Conservation (phyloP, 2,113 vertebrate genomes). For the Phaethon lepturus region DNA sequence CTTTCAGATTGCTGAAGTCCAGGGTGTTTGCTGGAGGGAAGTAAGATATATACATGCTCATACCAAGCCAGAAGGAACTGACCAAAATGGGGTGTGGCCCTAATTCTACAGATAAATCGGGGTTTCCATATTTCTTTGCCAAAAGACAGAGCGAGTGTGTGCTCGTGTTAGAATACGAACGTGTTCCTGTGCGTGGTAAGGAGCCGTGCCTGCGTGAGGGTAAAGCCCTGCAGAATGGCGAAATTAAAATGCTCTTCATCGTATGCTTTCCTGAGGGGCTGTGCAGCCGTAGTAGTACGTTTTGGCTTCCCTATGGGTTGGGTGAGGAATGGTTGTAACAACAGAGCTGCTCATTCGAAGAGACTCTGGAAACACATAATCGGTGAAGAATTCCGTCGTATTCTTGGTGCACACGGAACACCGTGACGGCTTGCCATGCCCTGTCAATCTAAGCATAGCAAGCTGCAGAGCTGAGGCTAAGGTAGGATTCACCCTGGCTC, state of each 20-base stretch:
- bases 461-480: not conserved
- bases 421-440: rapidly evolving
- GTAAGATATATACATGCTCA: not conserved
- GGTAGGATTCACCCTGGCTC: not conserved
- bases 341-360: not conserved
- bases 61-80: not conserved
- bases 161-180: rapidly evolving
- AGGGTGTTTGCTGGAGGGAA: not conserved
- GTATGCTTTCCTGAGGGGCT: not conserved
- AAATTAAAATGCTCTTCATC: not conserved
- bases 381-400: not conserved
- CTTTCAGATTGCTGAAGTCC: conserved; percentile 36
- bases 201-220: not conserved
- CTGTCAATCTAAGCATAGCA: not conserved
- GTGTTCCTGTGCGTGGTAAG: not conserved
- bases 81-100: not conserved
- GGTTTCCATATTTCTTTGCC: not conserved
- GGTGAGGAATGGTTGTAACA: not conserved
- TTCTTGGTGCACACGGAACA: rapidly evolving
- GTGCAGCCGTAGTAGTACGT: not conserved
- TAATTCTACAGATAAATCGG: not conserved
- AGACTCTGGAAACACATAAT: not conserved
- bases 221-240: not conserved
- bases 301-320: not conserved
- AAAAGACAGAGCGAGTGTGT: not conserved